Conservation (phyloP, 2,797 vertebrate genomes). For the Phataginus tricuspis region DNA sequence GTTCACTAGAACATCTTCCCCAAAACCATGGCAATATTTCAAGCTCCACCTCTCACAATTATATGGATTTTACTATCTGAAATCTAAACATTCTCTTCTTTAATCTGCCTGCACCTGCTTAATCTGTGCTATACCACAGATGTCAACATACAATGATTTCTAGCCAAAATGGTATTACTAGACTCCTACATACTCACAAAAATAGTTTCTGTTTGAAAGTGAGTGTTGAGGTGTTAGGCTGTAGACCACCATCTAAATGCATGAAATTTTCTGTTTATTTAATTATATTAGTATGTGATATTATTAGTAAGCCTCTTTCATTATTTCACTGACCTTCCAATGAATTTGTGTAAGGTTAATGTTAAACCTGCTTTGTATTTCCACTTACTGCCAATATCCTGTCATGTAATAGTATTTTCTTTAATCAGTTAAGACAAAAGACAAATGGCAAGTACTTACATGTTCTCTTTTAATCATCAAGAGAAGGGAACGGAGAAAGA, state of each 20-base stretch:
- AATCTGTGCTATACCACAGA: neutral
- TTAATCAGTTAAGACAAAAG: neutral
- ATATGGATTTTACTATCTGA: fast-evolving
- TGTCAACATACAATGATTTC: neutral
- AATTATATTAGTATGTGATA: neutral
- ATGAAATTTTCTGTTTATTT: neutral
- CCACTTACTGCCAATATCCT: neutral
- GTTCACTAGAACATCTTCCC: constrained; percentile 26
- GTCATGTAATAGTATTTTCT: neutral
- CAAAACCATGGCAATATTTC: neutral
- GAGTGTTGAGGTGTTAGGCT: neutral
- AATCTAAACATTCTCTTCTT: neutral
- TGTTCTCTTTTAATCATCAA: neutral
- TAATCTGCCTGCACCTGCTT: neutral
- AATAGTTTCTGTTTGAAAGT: constrained; percentile 32
- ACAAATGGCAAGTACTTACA: neutral
- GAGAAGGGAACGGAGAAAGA: neutral
- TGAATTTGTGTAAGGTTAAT: neutral
- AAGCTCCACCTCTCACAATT: neutral
- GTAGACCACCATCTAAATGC: constrained; percentile 29
- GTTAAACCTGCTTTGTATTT: constrained; percentile 33
- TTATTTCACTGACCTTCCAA: constrained; percentile 33
- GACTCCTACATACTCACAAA: neutral
- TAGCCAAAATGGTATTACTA: neutral
- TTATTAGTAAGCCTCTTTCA: neutral